phyloP scores from a whole-genome alignment of 2,113 vertebrate species.

The Microcebus jonahi region DNA sequence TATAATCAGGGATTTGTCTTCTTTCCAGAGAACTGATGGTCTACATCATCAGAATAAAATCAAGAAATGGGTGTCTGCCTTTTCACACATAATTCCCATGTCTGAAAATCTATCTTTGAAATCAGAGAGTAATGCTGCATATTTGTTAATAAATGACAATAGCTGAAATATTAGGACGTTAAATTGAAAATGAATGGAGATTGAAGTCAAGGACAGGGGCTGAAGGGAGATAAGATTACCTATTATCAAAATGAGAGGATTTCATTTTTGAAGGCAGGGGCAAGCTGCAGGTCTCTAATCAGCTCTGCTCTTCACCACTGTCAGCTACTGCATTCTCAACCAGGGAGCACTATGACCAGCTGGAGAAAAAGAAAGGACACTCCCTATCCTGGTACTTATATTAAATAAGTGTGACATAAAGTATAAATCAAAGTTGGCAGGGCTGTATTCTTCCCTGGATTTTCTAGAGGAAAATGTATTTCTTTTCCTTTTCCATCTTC shows the following conservation, averaged over 20 bases:
- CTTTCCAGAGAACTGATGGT: neutral
- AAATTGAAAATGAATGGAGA: neutral
- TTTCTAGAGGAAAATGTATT: neutral
- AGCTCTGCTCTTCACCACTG: neutral
- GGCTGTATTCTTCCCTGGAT: neutral
- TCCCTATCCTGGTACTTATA: neutral
- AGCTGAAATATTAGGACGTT: neutral
- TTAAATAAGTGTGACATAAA: neutral
- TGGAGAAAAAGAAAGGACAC: neutral
- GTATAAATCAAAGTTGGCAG: neutral
- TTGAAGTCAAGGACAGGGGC: neutral
- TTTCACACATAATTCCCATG: neutral
- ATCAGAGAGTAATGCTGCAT: neutral
- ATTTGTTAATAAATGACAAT: neutral
- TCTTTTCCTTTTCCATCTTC: neutral
- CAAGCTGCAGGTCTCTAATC: neutral
- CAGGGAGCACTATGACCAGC: neutral
- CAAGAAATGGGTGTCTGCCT: neutral
- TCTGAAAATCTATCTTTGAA: constrained; percentile 39
- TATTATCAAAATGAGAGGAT: neutral
- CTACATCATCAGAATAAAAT: neutral
- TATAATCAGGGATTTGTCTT: neutral
- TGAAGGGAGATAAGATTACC: neutral
- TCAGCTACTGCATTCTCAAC: neutral
- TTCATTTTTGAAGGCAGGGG: neutral